Percentiles rank a stretch among this genome's conserved stretches.
Evolutionary conservation across 1,140 invertebrate species (phyloP).

Genomic region (Tribolium castaneum): DNA sequence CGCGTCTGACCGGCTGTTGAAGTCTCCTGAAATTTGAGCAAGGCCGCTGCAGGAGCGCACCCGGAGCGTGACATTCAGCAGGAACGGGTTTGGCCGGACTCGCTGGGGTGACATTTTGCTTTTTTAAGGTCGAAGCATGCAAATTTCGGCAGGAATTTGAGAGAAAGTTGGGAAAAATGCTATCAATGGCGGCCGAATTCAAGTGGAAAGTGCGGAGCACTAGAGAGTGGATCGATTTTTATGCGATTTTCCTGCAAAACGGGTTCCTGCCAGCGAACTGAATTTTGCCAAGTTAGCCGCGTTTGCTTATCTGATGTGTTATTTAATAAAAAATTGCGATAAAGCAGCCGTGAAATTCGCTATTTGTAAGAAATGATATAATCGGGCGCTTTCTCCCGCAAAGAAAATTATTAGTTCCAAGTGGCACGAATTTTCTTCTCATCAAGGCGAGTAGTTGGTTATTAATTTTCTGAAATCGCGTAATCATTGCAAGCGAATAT

Average conservation of each 20-base stretch:
- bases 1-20: neutral
- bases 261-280: too few species aligned
- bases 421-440: neutral
- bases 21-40: neutral
- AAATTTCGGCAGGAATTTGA: neutral
- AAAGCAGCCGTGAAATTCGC: neutral
- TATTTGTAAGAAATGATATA: neutral
- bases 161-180: neutral
- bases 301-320: neutral
- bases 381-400: neutral
- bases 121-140: neutral
- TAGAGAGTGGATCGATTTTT: neutral
- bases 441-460: neutral
- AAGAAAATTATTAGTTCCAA: neutral
- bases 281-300: too few species aligned
- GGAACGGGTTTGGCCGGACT: too few species aligned
- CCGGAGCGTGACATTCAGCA: too few species aligned
- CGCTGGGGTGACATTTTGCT: neutral
- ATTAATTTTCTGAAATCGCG: neutral
- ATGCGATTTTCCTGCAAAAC: too few species aligned
- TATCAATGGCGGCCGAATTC: slow-evolving; percentile 1
- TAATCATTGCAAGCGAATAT: too few species aligned
- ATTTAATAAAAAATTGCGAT: neutral
- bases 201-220: neutral
- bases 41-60: neutral